Conservation (phyloP, 2,888 invertebrate genomes). For the Scaptomyza reducta region DNA sequence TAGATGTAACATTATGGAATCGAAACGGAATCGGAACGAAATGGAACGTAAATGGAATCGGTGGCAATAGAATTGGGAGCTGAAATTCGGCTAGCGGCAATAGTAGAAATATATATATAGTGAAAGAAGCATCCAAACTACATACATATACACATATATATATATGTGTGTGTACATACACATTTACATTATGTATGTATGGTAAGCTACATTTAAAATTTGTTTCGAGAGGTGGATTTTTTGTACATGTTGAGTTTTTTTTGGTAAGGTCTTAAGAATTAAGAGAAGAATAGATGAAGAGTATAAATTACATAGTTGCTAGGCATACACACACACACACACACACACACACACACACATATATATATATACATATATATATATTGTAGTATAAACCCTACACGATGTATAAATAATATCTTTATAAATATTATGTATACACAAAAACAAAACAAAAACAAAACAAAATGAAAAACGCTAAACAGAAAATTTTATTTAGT, state of each 20-base stretch:
- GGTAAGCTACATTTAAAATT: slow-evolving; percentile 40
- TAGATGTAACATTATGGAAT: slow-evolving; percentile 47
- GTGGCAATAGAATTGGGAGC: slow-evolving; percentile 55
- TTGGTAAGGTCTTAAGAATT: slow-evolving; percentile 41
- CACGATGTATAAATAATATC: slow-evolving; percentile 8
- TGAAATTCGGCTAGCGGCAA: slow-evolving; percentile 73
- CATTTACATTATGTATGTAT: slow-evolving; percentile 7
- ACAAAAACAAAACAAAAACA: slow-evolving; percentile 26
- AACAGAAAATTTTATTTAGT: slow-evolving; percentile 43
- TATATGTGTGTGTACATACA: neutral
- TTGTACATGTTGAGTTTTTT: slow-evolving; percentile 70
- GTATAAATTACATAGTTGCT: slow-evolving; percentile 74
- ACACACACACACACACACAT: slow-evolving; percentile 3
- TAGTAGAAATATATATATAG: slow-evolving; percentile 64
- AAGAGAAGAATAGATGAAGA: slow-evolving; percentile 40
- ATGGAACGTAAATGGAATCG: slow-evolving; percentile 20
- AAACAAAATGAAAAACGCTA: slow-evolving; percentile 12
- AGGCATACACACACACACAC: slow-evolving; percentile 43
- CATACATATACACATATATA: slow-evolving; percentile 21
- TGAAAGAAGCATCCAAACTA: slow-evolving; percentile 47
- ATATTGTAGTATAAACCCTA: too few species aligned
- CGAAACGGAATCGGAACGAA: slow-evolving; percentile 8
- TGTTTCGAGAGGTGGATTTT: slow-evolving; percentile 42
- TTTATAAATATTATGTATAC: too few species aligned
- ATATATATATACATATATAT: slow-evolving; percentile 10